phyloP scores from a whole-genome alignment of 1,140 invertebrate species.

The Aporrectodea caliginosa region DNA sequence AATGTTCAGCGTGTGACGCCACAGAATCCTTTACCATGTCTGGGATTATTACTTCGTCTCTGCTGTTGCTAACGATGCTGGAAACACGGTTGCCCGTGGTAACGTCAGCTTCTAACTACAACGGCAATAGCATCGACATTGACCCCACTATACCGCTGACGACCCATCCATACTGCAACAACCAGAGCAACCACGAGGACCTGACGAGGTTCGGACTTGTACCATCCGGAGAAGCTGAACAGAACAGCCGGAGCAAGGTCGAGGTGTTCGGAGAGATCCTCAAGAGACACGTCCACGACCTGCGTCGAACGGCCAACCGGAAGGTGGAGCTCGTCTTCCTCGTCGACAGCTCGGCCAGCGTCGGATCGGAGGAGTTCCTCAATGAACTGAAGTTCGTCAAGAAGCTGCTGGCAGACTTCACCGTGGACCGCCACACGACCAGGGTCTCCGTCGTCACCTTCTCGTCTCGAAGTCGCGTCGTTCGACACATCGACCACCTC shows the following conservation, averaged over 20 bases:
- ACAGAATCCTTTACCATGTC: too few species aligned
- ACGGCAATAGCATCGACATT: too few species aligned
- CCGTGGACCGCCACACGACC: constrained; percentile 63
- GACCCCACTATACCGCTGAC: too few species aligned
- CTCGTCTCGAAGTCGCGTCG: constrained; percentile 61
- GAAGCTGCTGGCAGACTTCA: constrained; percentile 69
- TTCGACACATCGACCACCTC: constrained; percentile 65
- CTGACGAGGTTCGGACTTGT: too few species aligned
- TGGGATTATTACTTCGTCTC: too few species aligned
- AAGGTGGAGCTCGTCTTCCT: constrained; percentile 67
- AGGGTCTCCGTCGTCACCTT: constrained; percentile 67
- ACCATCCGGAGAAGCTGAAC: constrained; percentile 42
- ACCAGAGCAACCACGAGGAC: too few species aligned
- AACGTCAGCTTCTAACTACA: too few species aligned
- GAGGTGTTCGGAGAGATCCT: constrained; percentile 60
- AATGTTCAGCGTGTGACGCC: too few species aligned
- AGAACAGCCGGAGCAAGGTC: constrained; percentile 56
- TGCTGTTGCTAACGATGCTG: too few species aligned
- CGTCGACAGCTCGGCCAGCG: constrained; percentile 67
- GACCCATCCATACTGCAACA: too few species aligned
- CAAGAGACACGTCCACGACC: constrained; percentile 58
- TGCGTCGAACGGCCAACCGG: constrained; percentile 46
- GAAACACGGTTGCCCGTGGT: too few species aligned
- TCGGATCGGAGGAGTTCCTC: constrained; percentile 65
- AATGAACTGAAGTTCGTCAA: constrained; percentile 64